phyloP scores from a whole-genome alignment of 2,113 vertebrate species.

The Peromyscus leucopus region DNA sequence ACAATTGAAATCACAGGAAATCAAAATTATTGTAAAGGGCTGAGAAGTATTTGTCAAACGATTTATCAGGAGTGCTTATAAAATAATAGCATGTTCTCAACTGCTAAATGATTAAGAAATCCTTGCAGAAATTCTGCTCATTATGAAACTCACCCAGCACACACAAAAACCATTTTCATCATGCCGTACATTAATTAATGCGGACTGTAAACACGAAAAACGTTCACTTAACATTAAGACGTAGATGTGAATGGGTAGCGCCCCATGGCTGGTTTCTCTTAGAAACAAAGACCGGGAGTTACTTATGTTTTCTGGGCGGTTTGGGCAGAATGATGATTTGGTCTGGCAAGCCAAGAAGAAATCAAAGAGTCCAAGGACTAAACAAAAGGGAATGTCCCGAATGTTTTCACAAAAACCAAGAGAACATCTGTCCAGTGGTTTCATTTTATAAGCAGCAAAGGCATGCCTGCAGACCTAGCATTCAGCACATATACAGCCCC shows the following conservation, averaged over 20 bases:
- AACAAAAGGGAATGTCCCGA: slow-evolving; percentile 40
- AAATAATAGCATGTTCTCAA: slow-evolving; percentile 82
- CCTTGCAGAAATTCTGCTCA: slow-evolving; percentile 72
- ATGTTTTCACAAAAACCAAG: slow-evolving; percentile 27
- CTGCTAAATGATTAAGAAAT: slow-evolving; percentile 77
- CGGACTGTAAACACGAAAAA: slow-evolving; percentile 58
- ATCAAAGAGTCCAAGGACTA: not conserved
- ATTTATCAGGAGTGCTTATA: slow-evolving; percentile 84
- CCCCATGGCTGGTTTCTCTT: not conserved
- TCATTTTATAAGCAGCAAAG: not conserved
- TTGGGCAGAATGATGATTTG: slow-evolving; percentile 40
- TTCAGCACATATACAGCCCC: not conserved
- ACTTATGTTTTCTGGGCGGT: slow-evolving; percentile 49
- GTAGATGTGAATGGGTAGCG: not conserved
- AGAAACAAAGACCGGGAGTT: slow-evolving; percentile 34
- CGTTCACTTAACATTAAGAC: slow-evolving; percentile 61
- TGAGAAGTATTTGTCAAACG: slow-evolving; percentile 81
- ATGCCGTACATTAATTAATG: slow-evolving; percentile 83
- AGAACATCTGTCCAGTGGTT: not conserved
- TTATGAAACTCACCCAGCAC: slow-evolving; percentile 60
- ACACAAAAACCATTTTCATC: slow-evolving; percentile 59
- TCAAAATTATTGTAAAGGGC: slow-evolving; percentile 85
- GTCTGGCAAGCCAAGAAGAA: slow-evolving; percentile 46
- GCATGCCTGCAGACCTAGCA: not conserved
- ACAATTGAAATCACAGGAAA: slow-evolving; percentile 89